These are phyloP conservation scores for Scaptomyza cyrtandrae DNA, from an alignment of 2,888 invertebrate species.

Conservation along the genomic window DNA sequence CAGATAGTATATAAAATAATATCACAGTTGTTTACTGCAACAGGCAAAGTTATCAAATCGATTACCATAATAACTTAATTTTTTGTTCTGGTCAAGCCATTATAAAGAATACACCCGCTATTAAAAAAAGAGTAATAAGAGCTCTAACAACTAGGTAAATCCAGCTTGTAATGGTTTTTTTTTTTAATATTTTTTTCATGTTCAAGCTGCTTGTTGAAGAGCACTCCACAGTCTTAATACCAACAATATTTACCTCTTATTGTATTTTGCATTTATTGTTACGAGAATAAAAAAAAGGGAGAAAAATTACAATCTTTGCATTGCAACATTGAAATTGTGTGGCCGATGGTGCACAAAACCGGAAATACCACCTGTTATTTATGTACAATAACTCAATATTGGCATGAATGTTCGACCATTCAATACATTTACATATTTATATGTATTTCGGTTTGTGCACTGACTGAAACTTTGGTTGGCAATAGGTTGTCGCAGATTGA, in stretches of 20 bases:
- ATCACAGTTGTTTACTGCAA: too few relatives aligned
- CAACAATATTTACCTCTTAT: slow-evolving; percentile 36
- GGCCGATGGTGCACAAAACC: slow-evolving; percentile 49
- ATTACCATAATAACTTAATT: neutral
- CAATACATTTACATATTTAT: slow-evolving; percentile 10
- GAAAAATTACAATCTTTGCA: slow-evolving; percentile 25
- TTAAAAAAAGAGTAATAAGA: slow-evolving; percentile 16
- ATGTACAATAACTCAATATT: slow-evolving; percentile 55
- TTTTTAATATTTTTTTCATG: slow-evolving; percentile 5
- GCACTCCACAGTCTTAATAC: slow-evolving; percentile 20
- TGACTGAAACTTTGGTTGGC: slow-evolving; percentile 3
- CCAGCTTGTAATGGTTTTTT: neutral
- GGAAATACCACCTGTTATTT: slow-evolving; percentile 71
- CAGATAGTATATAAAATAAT: too few relatives aligned
- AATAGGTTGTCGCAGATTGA: slow-evolving; percentile 41
- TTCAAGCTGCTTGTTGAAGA: slow-evolving; percentile 22
- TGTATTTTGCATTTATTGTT: slow-evolving; percentile 42
- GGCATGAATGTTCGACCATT: slow-evolving; percentile 19
- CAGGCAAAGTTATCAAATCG: neutral
- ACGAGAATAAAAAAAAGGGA: slow-evolving; percentile 12
- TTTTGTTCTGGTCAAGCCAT: neutral
- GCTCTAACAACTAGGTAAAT: neutral
- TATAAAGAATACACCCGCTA: neutral
- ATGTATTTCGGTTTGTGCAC: neutral
- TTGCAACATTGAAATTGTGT: slow-evolving; percentile 35